phyloP scores from a whole-genome alignment of 30 jellyfish, hydroid and myxozoan genomes.

The Nemopilema nomurai region DNA sequence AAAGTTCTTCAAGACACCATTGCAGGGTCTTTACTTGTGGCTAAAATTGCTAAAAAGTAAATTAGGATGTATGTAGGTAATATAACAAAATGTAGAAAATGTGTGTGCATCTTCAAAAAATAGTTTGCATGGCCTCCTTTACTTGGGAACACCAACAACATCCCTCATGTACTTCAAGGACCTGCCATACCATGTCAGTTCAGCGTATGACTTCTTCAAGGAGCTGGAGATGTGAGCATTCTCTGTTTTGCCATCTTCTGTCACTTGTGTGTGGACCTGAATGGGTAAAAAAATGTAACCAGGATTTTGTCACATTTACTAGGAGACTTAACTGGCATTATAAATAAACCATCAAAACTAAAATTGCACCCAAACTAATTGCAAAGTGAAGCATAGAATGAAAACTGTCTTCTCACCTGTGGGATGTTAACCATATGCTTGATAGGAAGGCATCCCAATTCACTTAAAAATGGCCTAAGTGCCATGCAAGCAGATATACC shows the following conservation, averaged over 20 bases:
- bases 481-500: constrained; percentile 56
- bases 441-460: constrained; percentile 78
- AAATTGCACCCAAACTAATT: no score
- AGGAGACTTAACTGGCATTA: no score
- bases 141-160: constrained; percentile 53
- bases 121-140: neutral
- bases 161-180: constrained; percentile 56
- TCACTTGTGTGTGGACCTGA: constrained; percentile 58
- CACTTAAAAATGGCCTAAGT: constrained; percentile 63
- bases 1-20: no score
- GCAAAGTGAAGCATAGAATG: neutral
- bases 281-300: neutral
- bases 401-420: constrained; percentile 38
- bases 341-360: no score
- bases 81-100: no score
- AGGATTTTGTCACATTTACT: neutral
- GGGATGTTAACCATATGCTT: constrained; percentile 63
- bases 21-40: no score
- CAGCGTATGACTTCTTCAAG: constrained; percentile 29
- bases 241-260: constrained; percentile 65
- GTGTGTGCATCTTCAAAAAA: no score
- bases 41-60: no score
- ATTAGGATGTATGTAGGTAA: no score
- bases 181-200: constrained; percentile 57
- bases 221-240: constrained; percentile 59